Conservation (phyloP, 1,140 invertebrate genomes). For the Dreissena rostriformis region DNA sequence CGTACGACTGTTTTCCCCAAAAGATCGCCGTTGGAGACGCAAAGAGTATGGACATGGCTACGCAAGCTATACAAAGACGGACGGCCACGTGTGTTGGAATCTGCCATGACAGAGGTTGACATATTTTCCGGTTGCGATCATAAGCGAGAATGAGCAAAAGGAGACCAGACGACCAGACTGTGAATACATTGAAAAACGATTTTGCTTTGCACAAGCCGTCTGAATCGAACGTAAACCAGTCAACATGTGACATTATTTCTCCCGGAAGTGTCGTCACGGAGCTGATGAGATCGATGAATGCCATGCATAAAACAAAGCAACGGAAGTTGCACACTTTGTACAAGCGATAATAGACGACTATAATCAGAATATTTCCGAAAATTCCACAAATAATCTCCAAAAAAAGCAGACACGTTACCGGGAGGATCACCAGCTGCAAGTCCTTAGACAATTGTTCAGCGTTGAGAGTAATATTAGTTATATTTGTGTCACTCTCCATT, state of each 20-base stretch:
- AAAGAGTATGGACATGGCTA: background rate
- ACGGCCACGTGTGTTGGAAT: slow-evolving; percentile 16
- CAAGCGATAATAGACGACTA: slow-evolving; percentile 56
- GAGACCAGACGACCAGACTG: slow-evolving; percentile 56
- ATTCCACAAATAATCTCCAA: slow-evolving; percentile 54
- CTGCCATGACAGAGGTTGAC: slow-evolving; percentile 56
- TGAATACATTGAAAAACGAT: slow-evolving; percentile 58
- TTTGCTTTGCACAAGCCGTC: slow-evolving; percentile 57
- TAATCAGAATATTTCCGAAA: slow-evolving; percentile 61
- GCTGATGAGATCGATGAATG: slow-evolving; percentile 62
- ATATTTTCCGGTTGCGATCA: slow-evolving; percentile 62
- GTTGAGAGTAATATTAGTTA: background rate
- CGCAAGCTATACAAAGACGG: background rate
- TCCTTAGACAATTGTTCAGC: slow-evolving; percentile 34
- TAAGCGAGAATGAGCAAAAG: slow-evolving; percentile 59
- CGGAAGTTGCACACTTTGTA: slow-evolving; percentile 51
- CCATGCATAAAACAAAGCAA: slow-evolving; percentile 60
- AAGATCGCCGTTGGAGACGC: slow-evolving; percentile 4
- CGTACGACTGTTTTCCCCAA: slow-evolving; percentile 20
- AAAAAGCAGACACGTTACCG: slow-evolving; percentile 46
- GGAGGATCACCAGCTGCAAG: slow-evolving; percentile 14
- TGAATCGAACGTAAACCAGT: slow-evolving; percentile 63
- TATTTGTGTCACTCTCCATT: background rate
- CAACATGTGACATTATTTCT: slow-evolving; percentile 62
- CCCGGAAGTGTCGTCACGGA: slow-evolving; percentile 66